A percentile compares a stretch with the other conserved stretches of the same genome.
phyloP scores from a whole-genome alignment of 2,113 vertebrate genomes.

The Nematolebias whitei region DNA sequence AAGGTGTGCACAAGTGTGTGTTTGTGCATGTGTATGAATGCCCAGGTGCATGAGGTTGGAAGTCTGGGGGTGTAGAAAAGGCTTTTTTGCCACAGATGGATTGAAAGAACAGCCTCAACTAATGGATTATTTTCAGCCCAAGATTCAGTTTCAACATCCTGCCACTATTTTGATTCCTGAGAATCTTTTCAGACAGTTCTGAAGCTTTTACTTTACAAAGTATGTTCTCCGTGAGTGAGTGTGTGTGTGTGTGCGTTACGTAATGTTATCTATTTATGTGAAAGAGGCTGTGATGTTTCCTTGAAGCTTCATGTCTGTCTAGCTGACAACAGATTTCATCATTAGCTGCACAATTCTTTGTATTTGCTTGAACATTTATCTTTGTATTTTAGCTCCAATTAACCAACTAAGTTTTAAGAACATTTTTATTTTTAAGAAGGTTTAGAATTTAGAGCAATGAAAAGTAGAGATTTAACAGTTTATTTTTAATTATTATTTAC shows the following conservation, averaged over 20 bases:
- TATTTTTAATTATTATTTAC: too few relatives aligned
- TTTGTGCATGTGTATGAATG: constrained; percentile 32
- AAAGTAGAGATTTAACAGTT: too few relatives aligned
- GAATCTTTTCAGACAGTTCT: constrained; percentile 16
- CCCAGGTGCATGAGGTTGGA: constrained; percentile 59
- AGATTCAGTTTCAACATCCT: constrained; percentile 48
- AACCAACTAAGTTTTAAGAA: too few relatives aligned
- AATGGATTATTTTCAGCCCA: constrained; percentile 67
- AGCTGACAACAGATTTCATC: background rate
- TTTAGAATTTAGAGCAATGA: too few relatives aligned
- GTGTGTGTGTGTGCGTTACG: too few relatives aligned
- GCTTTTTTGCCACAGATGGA: constrained; percentile 44
- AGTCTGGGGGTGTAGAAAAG: constrained; percentile 63
- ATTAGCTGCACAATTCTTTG: background rate
- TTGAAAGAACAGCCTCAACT: constrained; percentile 63
- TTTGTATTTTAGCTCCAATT: background rate
- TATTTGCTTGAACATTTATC: background rate
- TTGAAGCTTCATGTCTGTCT: background rate
- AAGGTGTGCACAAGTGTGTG: constrained; percentile 42
- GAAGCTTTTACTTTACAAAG: constrained; percentile 15
- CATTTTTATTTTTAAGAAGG: too few relatives aligned
- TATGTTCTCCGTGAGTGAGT: background rate
- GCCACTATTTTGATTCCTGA: constrained; percentile 28
- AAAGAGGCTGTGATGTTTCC: constrained; percentile 4
- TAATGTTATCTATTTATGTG: too few relatives aligned